A percentile compares a stretch with the other conserved stretches of the same genome.
Evolutionary conservation across 2,797 vertebrate species (phyloP).

Genomic region (Dermochelys coriacea): DNA sequence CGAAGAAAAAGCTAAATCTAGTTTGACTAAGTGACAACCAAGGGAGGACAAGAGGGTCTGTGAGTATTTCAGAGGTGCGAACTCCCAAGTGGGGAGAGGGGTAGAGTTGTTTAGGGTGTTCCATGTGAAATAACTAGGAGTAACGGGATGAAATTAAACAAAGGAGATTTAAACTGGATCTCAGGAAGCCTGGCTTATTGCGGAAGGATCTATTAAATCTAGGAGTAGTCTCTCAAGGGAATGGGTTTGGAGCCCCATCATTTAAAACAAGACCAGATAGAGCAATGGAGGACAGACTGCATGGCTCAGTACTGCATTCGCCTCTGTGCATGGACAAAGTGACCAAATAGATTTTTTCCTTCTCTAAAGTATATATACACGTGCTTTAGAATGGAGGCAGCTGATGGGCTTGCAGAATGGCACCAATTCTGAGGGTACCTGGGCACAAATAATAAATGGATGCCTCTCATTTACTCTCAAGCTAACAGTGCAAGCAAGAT

Average conservation of each 20-base stretch:
- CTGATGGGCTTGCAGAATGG: neutral
- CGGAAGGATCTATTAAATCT: neutral
- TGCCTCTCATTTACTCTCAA: neutral
- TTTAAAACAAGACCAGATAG: neutral
- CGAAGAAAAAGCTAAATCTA: neutral
- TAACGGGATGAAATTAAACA: neutral
- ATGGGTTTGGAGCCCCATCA: neutral
- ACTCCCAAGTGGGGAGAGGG: neutral
- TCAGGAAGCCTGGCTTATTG: neutral
- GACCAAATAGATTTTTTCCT: neutral
- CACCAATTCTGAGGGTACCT: neutral
- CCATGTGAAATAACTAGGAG: neutral
- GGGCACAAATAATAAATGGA: neutral
- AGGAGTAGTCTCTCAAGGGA: neutral
- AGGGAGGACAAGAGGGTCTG: neutral
- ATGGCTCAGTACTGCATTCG: neutral
- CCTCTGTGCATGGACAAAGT: neutral
- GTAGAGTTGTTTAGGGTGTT: neutral
- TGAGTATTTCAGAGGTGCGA: neutral
- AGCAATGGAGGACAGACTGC: accelerated
- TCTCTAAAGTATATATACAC: accelerated
- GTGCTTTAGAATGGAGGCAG: neutral
- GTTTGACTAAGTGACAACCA: neutral
- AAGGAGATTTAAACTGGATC: neutral
- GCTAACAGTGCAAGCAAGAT: accelerated